Evolutionary conservation across 2,113 vertebrate species (phyloP), one percentile per base, ranked within the genome.

Genomic region (Platysternon megacephalum): DNA sequence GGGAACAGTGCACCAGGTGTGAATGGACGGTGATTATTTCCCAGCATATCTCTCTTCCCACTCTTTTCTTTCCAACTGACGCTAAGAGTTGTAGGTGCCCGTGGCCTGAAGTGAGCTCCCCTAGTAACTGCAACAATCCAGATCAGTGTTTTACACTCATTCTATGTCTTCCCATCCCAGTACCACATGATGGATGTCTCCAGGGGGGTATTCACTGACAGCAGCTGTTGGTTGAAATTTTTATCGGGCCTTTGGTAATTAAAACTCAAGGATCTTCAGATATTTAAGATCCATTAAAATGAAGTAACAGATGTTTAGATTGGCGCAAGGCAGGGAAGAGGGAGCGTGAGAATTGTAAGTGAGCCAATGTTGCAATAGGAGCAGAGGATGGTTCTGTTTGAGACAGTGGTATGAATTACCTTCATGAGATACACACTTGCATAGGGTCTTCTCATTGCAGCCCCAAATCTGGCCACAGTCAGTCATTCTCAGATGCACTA

Each of bases 191-290:
- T 92, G 96, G 56, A 86, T 91, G 85, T 92, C 98, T 97, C 97
- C 76, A 65, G 93, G 94, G 97, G 90, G 79, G 88, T 5, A n/a
- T 88, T 96, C 91, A 84, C 52, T 8, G 93, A 72, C 94, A 96
- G 96, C 97, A 98, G 97, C 97, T 98, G 97, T 95, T 97, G 95
- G 89, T 95, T 97, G 97, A 26, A 97, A 93, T 91, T 97, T 97
- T 98, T 94, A 97, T 96, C 93, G 96, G 93, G 93, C 86, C 88
- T 97, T 95, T 94, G 89, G 86, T 97, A 81, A 96, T 98, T 97
- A 93, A 95, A 96, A 95, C 94, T 95, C 17, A 53, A 94, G 86
- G 68, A 88, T 97, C 90, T 96, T 96, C 90, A 93, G 93, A 88
- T 97, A 81, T 96, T 86, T 76, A 35, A 58, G 78, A 42, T 95